Evolutionary conservation across 2,888 invertebrate genomes (phyloP), one percentile per base, ranked within the genome.

Genomic region (Cryptus armator): DNA sequence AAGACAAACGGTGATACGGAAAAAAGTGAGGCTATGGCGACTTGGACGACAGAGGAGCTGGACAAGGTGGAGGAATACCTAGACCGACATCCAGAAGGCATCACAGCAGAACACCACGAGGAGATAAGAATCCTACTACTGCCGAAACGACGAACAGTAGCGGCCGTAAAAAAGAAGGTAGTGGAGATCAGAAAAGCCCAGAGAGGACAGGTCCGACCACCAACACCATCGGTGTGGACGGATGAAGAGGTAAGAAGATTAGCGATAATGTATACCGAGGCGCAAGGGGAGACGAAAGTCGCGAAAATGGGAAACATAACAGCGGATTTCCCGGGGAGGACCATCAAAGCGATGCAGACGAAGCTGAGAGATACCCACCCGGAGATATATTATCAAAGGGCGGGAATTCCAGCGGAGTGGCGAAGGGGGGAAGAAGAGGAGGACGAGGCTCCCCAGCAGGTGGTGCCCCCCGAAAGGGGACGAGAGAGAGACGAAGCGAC

Each of bases 351-450:
- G 0, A 68, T 68, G 3, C 48, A 48, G 29, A 46, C 67, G 1
- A 67, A 67, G 14, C 14, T 67, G 12, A 46, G 46, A 14, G 44
- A 44, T 0, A 14, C 44, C 1, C 44, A 24, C 67, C 67, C 67
- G 16, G 67, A 46, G 12, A 46, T 67, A 9, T 67, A 67, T 24
- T 46, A 67, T 14, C 46, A 19, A 46, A 44, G 67, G 46, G 67
- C 67, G 0, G 67, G 67, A 1, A 24, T 24, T 2, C 24, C 24
- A 24, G 24, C 2, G 24, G 24, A 24, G 24, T 24, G 24, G 24
- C 24, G 24, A 24, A 24, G 24, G 24, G 24, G 2, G 24, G 1
- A 24, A 24, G 24, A 53, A 16, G 16, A 2, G 53, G 16, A 9
- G 19, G 19, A 9, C 4, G 53, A 19, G 0, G 19, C 2, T 0